Base-by-base conservation (phyloP, 2,888 invertebrate genomes). In the Panzeria rudis region DNA sequence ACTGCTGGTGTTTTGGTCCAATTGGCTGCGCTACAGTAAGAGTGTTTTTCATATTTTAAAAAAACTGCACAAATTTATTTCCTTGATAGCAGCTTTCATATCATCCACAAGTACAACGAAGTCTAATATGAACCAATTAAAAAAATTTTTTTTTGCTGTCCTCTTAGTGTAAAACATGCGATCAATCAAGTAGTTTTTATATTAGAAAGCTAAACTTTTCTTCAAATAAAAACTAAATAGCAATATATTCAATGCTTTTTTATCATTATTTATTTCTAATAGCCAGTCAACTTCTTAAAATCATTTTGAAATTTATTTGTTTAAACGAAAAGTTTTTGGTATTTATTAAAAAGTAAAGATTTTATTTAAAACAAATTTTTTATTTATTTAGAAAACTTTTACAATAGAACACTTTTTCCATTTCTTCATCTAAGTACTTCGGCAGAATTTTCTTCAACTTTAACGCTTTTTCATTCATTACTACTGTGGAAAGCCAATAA, bases 321-420 rank as follows among this genome's bases (percentile, higher is more conserved):
- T 50, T 68, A 50, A 73, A 59, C 29, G 47, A 64, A 71, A 69
- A 69, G 54, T 83, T 71, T 83, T 76, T 71, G 54, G 62, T 76
- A 71, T 77, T 64, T 77, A 71, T 56, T 59, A 44, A 77, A 71
- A 56, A 56, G 61, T 38, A 44, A 75, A 47, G 44, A 41, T 8
- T 71, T 25, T 20, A 23, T 50, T 62, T 52, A 11, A 35, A 35
- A 59, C 17, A 11, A 56, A 59, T 59, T 71, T 41, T 41, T 77
- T 83, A 83, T 77, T 83, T 83, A 76, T 77, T 77, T 77, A 71
- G n/a, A 71, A 83, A 83, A 83, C 64, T 83, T 83, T 83, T 77
- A 32, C 56, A 83, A 83, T 83, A 56, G 15, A 38, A 81, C 69
- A 35, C 35, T 35, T 59, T 66, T 32, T 71, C 50, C 50, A 54